Evolutionary conservation across 2,888 invertebrate genomes (phyloP), one percentile per base, ranked within the genome.

Genomic region (Brachynemurus nebulosus): DNA sequence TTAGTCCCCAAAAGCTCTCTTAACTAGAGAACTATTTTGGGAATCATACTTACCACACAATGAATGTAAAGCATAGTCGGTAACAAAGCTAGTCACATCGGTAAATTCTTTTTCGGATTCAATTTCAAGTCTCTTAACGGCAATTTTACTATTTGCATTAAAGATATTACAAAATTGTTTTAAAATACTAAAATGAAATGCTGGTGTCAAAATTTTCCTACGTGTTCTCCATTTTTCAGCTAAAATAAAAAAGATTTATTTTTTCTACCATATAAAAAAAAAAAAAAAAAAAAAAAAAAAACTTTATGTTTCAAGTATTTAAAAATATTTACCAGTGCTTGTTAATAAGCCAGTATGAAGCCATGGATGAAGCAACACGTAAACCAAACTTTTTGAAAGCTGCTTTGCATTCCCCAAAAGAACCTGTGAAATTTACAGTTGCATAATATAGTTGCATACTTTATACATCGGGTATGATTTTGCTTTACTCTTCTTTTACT

Each of bases 41-140:
- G n/a, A n/a, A n/a, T n/a, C n/a, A 14, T 34, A 45, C 56, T 56
- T 56, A 71, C 72, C 71, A 53, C 71, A 71, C 45, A 74, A 70
- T 19, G 70, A 62, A 49, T 70, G 70, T 25, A 74, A 56, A 1
- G 73, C 67, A 53, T 68, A 68, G 18, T 64, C 62, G 4, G 69
- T 67, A 4, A 73, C 56, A 33, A 70, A 59, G 1, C 69, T 66
- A 42, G 64, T 58, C 3, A 76, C 55, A 50, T 75, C 63, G 2
- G 65, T 59, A 33, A 57, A 50, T 17, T 52, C 51, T 17, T 53
- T 55, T 1, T 47, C 52, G 7, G 50, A 43, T 47, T 57, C 54
- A n/a, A 45, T 44, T 41, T 52, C 53, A 25, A 70, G 52, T 16
- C 55, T 57, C 2, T 53, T 46, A 9, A 67, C 60, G 2, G 67